These are phyloP conservation scores for Philopedon plagiatum DNA, from an alignment of 2,888 invertebrate species.

Conservation along the genomic window DNA sequence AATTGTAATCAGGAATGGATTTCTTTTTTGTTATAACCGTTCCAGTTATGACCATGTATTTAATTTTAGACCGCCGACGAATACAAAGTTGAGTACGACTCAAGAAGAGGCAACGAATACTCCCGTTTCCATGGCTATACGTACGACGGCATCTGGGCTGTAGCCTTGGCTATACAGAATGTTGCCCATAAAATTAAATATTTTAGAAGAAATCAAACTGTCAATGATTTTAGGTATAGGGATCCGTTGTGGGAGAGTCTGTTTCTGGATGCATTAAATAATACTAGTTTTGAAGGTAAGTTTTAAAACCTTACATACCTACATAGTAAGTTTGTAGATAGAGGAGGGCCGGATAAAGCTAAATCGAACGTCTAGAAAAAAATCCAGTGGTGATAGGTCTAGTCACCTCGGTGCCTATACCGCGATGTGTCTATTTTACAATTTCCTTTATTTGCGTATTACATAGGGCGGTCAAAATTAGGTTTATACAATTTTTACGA, in stretches of 20 bases:
- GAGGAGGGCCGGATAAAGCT: too few species aligned
- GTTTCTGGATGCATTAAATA: slow-evolving; percentile 89
- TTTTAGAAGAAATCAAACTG: slow-evolving; percentile 81
- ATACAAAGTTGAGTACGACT: slow-evolving; percentile 88
- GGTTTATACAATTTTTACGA: too few species aligned
- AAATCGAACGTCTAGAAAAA: too few species aligned
- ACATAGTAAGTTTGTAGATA: too few species aligned
- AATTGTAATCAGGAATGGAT: too few species aligned
- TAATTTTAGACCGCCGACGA: slow-evolving; percentile 86
- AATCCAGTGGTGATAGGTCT: too few species aligned
- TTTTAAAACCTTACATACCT: not conserved
- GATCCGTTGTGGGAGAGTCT: slow-evolving; percentile 90
- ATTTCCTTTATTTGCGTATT: too few species aligned
- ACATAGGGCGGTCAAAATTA: too few species aligned
- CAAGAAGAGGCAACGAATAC: slow-evolving; percentile 84
- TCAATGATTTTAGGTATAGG: slow-evolving; percentile 87
- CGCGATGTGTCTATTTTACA: too few species aligned
- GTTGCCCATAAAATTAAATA: slow-evolving; percentile 83
- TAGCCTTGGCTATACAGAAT: slow-evolving; percentile 94
- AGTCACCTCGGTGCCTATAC: too few species aligned
- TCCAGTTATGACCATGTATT: too few species aligned
- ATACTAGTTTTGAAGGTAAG: slow-evolving; percentile 95
- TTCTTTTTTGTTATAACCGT: too few species aligned
- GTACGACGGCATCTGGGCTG: slow-evolving; percentile 98
- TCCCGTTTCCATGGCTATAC: slow-evolving; percentile 98